A percentile compares a stretch with the other conserved stretches of the same genome.
Conservation (phyloP, 2,113 vertebrate genomes). For the Asarcornis scutulata region DNA sequence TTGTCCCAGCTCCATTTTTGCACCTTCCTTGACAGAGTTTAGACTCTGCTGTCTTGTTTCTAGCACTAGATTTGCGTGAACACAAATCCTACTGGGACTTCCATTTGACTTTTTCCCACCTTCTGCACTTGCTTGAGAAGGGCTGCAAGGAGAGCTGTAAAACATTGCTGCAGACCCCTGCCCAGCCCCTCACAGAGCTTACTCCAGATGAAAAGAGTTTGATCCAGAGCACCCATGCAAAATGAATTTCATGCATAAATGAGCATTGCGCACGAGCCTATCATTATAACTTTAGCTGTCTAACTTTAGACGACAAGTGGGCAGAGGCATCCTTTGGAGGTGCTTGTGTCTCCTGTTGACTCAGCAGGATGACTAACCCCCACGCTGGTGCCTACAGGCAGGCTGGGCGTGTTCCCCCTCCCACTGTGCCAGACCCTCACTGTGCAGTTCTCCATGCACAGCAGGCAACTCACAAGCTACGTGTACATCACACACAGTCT, state of each 20-base stretch:
- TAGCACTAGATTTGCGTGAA: not conserved
- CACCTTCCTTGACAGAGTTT: not conserved
- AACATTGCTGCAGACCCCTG: not conserved
- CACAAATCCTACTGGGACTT: not conserved
- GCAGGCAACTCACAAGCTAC: not conserved
- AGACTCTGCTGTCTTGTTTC: not conserved
- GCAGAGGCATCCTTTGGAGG: constrained; percentile 18
- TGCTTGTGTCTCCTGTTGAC: constrained; percentile 5
- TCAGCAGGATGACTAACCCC: constrained; percentile 44
- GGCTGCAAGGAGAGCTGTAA: not conserved
- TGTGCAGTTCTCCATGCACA: not conserved
- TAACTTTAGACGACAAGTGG: not conserved
- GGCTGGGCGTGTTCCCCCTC: not conserved
- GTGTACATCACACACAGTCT: not conserved
- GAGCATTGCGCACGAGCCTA: not conserved
- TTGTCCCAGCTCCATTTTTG: not conserved
- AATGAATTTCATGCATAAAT: not conserved
- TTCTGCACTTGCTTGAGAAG: not conserved
- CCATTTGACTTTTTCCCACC: not conserved
- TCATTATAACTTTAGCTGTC: not conserved
- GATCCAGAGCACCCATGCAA: not conserved
- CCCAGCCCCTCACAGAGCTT: not conserved
- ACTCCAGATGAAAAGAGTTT: not conserved
- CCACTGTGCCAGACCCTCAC: constrained; percentile 1
- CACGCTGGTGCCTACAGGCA: not conserved